Percentiles rank a stretch among this genome's conserved stretches.
Conservation (phyloP, 2,888 invertebrate genomes). For the Amblyjoppa proteus region DNA sequence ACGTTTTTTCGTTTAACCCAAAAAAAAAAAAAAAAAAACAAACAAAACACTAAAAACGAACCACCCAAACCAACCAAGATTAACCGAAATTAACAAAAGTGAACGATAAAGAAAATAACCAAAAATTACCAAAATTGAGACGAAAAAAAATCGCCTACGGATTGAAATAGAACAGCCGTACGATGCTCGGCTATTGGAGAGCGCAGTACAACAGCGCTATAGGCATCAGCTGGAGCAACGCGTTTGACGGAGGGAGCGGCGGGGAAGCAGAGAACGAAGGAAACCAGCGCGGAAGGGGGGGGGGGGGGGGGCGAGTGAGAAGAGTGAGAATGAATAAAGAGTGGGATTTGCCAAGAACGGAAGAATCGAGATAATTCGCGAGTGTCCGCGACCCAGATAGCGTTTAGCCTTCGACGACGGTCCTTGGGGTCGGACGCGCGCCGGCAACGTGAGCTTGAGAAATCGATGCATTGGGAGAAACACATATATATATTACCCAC, state of each 20-base stretch:
- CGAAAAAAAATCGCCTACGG: not conserved
- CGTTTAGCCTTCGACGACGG: slow-evolving; percentile 78
- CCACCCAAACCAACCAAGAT: not conserved
- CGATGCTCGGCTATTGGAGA: too few species aligned
- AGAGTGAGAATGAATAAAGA: slow-evolving; percentile 50
- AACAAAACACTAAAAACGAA: not conserved
- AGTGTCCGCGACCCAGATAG: slow-evolving; percentile 82
- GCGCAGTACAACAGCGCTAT: not conserved
- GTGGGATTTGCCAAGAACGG: slow-evolving; percentile 78
- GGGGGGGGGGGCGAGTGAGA: slow-evolving; percentile 8
- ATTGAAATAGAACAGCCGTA: too few species aligned
- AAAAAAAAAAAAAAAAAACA: not conserved
- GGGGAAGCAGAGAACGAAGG: slow-evolving; percentile 34
- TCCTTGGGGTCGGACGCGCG: slow-evolving; percentile 74
- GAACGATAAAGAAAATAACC: too few species aligned
- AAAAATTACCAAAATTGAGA: too few species aligned
- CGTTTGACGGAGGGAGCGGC: not conserved
- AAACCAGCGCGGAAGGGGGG: slow-evolving; percentile 25
- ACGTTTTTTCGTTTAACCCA: not conserved
- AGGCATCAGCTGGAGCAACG: not conserved
- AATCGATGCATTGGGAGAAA: slow-evolving; percentile 72
- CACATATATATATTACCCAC: not conserved
- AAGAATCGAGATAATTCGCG: slow-evolving; percentile 80
- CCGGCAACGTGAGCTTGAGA: slow-evolving; percentile 73
- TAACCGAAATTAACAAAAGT: too few species aligned